Evolutionary conservation across 2,113 vertebrate genomes (phyloP), one percentile per base, ranked within the genome.

Genomic region (Eclectus roratus): DNA sequence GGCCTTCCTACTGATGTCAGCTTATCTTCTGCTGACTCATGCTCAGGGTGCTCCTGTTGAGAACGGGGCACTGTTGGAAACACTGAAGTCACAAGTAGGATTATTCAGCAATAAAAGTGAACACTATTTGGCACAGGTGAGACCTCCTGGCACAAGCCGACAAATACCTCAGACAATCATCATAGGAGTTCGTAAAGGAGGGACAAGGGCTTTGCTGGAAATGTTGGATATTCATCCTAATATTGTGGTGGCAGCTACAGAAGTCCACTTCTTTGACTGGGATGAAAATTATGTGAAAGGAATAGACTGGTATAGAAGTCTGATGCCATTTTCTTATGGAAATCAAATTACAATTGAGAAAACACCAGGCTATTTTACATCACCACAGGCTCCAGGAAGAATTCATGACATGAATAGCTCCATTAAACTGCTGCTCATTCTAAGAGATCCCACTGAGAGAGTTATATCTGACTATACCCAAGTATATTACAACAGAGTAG

Each of bases 261-360:
- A 99, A 98, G 99, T 99, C 80, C 99, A 99, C 96, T 99, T 99
- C 96, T 99, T 99, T 84, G 99, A 99, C 96, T 99, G 99, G 99
- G 99, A 99, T 85, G 99, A 99, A 96, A 99, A 99, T 95, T 99
- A 99, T 14, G 96, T 97, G 65, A 99, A 99, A 96, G 99, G 99
- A 77, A 98, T 99, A 63, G 98, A 99, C 85, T 99, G 99, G 99
- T 99, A 99, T 95, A 98, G 98, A 47, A 98, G 98, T 25, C 93
- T 99, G 94, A 99, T 99, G 99, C 99, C 99, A 18, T 99, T 98
- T 97, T 99, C 99, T 19, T 98, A 98, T 81, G 98, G 98, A 61
- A 97, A 98, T 96, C 99, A 99, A 98, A 99, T 99, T 97, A 99
- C 99, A 24, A 98, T 99, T 85, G 99, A 99, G 97, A 99, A 99